A percentile compares a stretch with the other conserved stretches of the same genome.
phyloP scores from a whole-genome alignment of 2,888 invertebrate species.

The Latrodectus elegans region DNA sequence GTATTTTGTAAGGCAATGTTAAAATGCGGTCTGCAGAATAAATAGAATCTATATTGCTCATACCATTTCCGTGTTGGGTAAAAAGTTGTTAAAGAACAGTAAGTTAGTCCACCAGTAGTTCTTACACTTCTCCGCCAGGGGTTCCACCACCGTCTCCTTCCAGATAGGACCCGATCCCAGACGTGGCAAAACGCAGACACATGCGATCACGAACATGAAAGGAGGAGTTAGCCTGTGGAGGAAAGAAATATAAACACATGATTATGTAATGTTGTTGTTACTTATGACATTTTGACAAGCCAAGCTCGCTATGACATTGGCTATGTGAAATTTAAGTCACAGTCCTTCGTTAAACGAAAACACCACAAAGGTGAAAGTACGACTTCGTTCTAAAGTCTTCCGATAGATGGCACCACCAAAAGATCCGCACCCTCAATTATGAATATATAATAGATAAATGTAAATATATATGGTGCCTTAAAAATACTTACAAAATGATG shows the following conservation, averaged over 20 bases:
- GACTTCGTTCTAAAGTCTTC: no score
- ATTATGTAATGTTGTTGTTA: background rate
- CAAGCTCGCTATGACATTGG: background rate
- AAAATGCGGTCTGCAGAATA: background rate
- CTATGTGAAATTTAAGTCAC: background rate
- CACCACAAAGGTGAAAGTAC: background rate
- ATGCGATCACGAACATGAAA: slow-evolving; percentile 53
- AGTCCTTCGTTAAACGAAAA: background rate
- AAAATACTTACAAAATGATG: no score
- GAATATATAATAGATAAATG: background rate
- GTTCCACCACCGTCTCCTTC: slow-evolving; percentile 44
- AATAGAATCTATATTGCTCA: background rate
- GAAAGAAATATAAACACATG: background rate
- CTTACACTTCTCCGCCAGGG: slow-evolving; percentile 32
- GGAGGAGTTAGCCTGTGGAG: slow-evolving; percentile 39
- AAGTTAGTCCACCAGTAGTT: slow-evolving; percentile 60
- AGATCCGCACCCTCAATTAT: no score
- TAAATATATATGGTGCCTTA: no score
- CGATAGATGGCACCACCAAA: no score
- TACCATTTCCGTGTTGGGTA: slow-evolving; percentile 32
- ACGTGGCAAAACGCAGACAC: slow-evolving; percentile 20
- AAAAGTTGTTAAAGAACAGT: slow-evolving; percentile 58
- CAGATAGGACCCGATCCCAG: slow-evolving; percentile 55
- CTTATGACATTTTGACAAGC: background rate
- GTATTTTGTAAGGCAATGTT: no score